These are phyloP conservation scores for Coilia nasus DNA, from an alignment of 2,797 vertebrate species.

Conservation along the genomic window DNA sequence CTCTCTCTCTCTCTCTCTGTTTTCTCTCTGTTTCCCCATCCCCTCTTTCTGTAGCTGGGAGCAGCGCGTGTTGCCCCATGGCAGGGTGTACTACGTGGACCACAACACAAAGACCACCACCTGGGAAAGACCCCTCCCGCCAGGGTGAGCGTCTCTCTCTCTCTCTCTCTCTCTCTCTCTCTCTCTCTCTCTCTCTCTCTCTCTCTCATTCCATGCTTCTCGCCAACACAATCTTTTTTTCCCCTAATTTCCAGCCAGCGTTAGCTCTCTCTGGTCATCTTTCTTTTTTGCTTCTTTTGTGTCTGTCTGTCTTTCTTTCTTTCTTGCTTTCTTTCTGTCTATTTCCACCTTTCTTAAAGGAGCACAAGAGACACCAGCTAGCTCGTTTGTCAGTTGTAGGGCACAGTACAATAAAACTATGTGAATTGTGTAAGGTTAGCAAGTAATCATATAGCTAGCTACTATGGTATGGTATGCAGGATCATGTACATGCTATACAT, in stretches of 20 bases:
- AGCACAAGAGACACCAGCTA: no score
- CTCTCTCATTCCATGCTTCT: not conserved
- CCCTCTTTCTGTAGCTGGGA: conserved; percentile 84
- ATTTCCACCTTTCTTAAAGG: no score
- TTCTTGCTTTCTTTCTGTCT: not conserved
- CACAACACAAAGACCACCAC: conserved; percentile 99
- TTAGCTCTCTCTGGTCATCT: not conserved
- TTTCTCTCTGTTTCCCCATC: no score
- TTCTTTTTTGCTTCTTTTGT: not conserved
- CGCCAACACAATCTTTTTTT: no score
- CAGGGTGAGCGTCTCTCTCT: conserved; percentile 78
- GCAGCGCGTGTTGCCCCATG: conserved; percentile 90
- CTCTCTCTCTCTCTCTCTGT: not conserved
- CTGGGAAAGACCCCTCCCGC: conserved; percentile 96
- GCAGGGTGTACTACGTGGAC: conserved; percentile 95
- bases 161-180: not conserved
- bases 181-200: not conserved
- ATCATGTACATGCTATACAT: no score
- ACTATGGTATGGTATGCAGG: no score
- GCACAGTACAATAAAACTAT: no score
- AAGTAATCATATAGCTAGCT: no score
- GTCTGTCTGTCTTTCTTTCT: not conserved
- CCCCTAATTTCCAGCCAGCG: not conserved
- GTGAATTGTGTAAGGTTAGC: no score
- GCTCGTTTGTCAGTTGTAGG: no score